phyloP scores from a whole-genome alignment of 1,140 invertebrate species.

The Coptotermes formosanus region DNA sequence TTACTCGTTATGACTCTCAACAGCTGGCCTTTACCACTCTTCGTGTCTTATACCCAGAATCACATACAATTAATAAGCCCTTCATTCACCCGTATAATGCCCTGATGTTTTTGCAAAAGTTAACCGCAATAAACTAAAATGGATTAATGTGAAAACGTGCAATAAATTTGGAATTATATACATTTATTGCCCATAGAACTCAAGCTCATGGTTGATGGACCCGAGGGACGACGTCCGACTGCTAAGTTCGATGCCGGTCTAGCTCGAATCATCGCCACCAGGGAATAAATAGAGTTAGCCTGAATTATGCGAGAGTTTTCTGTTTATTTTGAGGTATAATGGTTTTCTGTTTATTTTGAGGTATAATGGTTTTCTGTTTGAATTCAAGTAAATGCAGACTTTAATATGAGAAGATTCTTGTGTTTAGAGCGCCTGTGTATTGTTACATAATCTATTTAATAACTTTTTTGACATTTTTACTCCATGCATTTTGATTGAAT shows the following conservation, averaged over 20 bases:
- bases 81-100: not conserved
- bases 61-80: not conserved
- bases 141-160: not conserved
- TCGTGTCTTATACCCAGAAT: not conserved
- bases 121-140: not conserved
- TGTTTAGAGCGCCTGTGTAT: no score
- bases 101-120: not conserved
- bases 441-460: no score
- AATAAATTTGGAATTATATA: not conserved
- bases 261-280: not conserved
- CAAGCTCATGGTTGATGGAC: not conserved
- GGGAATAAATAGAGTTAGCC: not conserved
- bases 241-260: not conserved
- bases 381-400: no score
- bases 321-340: no score
- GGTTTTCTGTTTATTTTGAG: no score
- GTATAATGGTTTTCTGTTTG: no score
- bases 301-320: no score
- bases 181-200: not conserved
- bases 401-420: no score
- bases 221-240: not conserved
- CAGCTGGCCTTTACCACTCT: no score
- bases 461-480: no score
- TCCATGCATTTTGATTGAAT: no score
- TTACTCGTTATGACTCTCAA: no score